These are phyloP conservation scores for Pithys albifrons DNA, from an alignment of 2,113 vertebrate species.

Conservation along the genomic window DNA sequence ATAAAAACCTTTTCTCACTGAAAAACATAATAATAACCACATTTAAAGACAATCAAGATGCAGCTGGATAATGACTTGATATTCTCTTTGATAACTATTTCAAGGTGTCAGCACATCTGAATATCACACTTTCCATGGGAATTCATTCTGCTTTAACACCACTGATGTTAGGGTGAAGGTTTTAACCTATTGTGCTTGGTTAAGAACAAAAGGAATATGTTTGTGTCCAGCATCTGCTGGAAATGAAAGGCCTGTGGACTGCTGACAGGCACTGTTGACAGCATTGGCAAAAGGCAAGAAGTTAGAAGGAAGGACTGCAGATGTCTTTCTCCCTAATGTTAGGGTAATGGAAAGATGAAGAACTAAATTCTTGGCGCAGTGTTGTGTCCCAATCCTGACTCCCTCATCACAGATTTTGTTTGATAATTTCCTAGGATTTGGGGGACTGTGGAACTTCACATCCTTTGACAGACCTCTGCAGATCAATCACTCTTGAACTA, in stretches of 20 bases:
- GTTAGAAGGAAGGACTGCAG: neutral
- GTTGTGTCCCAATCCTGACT: neutral
- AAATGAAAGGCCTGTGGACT: neutral
- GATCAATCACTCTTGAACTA: neutral
- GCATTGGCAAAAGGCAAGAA: neutral
- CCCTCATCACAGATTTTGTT: neutral
- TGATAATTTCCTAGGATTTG: neutral
- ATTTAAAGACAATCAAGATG: constrained; percentile 5
- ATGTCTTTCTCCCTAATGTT: neutral
- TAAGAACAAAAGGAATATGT: neutral
- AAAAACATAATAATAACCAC: neutral
- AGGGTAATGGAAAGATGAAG: neutral
- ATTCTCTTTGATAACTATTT: neutral
- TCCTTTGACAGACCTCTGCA: neutral
- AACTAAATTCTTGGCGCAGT: fast-evolving
- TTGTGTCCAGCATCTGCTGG: neutral
- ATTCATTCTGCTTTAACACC: neutral
- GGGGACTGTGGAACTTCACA: neutral
- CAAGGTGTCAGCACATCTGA: neutral
- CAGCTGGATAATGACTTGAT: constrained; percentile 1
- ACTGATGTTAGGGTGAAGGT: neutral
- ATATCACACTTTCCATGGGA: neutral
- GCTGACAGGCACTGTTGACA: neutral
- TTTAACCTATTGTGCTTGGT: neutral
- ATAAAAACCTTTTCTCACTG: neutral